Base-by-base conservation (phyloP, 1,140 invertebrate species). In the Triops cancriformis region DNA sequence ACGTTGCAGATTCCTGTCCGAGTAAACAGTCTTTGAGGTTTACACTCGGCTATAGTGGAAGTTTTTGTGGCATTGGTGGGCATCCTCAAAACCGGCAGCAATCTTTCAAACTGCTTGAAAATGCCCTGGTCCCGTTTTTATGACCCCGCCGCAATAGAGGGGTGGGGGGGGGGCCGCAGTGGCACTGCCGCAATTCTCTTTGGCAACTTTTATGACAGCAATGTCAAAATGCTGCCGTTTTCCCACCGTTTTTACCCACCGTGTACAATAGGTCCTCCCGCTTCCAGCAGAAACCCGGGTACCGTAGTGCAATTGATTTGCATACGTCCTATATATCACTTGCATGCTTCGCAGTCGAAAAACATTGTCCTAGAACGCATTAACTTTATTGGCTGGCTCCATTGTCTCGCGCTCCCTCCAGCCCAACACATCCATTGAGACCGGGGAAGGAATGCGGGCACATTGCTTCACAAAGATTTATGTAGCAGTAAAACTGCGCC, bases 161-260 rank as follows among this genome's bases (percentile, higher is more conserved):
- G 51, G 10, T 64, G 10, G 9, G 10, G 23, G 18, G 51, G 14
- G 51, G 23, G 51, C 18, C 51, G 14, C 51, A 64, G 51, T 64
- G 51, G 51, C 51, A 64, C 6, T 64, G 51, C 51, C 51, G 51
- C 51, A 64, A 64, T 64, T 64, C 51, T 64, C 51, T 64, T 64
- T 23, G 51, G 51, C 51, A 64, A n/a, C 51, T 64, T 64, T 64
- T 64, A 64, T 64, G 51, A 64, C 51, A 64, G 51, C 51, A 64
- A 64, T 64, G 51, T 64, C 18, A 37, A 64, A 64, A 64, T 64
- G 51, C 51, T 64, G 51, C 51, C 23, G 51, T 64, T 64, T 64
- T 64, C 0, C 51, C 51, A 18, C n/a, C 51, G 51, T 64, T 64
- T 64, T 64, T 64, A 64, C 51, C 10, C 51, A 12, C 43, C 51